phyloP scores from a whole-genome alignment of 2,797 vertebrate genomes.

The Benthosema pterotum region DNA sequence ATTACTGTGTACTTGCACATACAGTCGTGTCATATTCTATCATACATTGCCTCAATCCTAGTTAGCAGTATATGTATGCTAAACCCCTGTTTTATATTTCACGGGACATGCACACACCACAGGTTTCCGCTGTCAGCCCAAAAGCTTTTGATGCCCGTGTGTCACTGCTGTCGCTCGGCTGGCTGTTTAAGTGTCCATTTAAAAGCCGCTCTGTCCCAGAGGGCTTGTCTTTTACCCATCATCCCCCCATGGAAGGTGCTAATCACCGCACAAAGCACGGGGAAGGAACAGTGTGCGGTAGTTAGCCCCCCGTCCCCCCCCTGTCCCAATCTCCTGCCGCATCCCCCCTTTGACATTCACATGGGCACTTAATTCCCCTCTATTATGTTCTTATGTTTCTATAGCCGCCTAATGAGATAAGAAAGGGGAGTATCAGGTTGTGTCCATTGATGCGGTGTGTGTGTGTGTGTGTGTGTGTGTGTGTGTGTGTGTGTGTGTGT shows the following conservation, averaged over 20 bases:
- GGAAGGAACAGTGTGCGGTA: slow-evolving; percentile 58
- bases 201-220: slow-evolving; percentile 67
- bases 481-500: slow-evolving; percentile 92
- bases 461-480: slow-evolving; percentile 75
- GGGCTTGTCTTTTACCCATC: slow-evolving; percentile 79
- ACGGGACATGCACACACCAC: slow-evolving; percentile 33
- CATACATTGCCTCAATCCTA: slow-evolving; percentile 13
- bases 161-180: slow-evolving; percentile 49
- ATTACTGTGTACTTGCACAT: neutral
- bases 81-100: slow-evolving; percentile 40
- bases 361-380: slow-evolving; percentile 98
- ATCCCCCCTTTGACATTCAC: slow-evolving; percentile 83
- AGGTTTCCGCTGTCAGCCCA: slow-evolving; percentile 29
- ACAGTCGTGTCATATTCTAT: neutral
- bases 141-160: slow-evolving; percentile 29
- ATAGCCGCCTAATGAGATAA: slow-evolving; percentile 95
- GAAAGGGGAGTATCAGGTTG: slow-evolving; percentile 93
- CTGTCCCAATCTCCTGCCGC: slow-evolving; percentile 64
- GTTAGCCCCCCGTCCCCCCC: slow-evolving; percentile 72
- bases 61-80: slow-evolving; percentile 41
- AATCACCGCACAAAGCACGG: slow-evolving; percentile 75
- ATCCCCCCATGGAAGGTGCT: slow-evolving; percentile 66
- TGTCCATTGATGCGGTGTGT: slow-evolving; percentile 87
- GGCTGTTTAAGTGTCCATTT: slow-evolving; percentile 76
- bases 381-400: slow-evolving; percentile 94